Evolutionary conservation across 2,797 vertebrate species (phyloP).

Genomic region (Diplodus sargus): DNA sequence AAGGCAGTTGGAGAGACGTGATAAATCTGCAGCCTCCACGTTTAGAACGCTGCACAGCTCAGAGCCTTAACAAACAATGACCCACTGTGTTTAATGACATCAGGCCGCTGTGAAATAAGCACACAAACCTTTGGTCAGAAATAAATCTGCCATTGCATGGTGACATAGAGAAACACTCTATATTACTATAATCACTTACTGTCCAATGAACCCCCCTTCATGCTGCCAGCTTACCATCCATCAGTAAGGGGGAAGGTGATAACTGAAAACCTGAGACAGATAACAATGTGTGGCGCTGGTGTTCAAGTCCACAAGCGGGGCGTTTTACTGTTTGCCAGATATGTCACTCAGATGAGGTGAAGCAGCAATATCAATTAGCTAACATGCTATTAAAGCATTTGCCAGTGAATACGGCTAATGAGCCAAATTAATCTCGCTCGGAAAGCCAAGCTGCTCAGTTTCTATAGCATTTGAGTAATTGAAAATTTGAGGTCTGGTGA

Average conservation of each 20-base stretch:
- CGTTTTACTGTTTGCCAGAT: constrained; percentile 42
- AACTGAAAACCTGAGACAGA: constrained; percentile 52
- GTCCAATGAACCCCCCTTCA: constrained; percentile 2
- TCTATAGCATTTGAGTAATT: not conserved
- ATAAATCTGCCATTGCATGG: not conserved
- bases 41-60: constrained; percentile 16
- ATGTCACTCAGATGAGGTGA: constrained; percentile 36
- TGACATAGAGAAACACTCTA: constrained; percentile 2
- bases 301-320: constrained; percentile 4
- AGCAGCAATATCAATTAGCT: constrained; percentile 52
- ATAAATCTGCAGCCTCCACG: constrained; percentile 36
- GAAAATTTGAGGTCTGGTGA: not conserved
- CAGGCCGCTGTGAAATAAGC: not conserved
- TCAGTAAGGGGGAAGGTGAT: constrained; percentile 48
- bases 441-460: constrained; percentile 17
- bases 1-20: constrained; percentile 29
- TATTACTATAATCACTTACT: not conserved
- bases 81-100: constrained; percentile 5
- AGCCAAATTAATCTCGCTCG: constrained; percentile 29
- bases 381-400: constrained; percentile 47
- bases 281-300: constrained; percentile 12
- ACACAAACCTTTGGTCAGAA: constrained; percentile 4
- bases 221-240: constrained; percentile 43
- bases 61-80: not conserved
- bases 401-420: constrained; percentile 30